Conservation (phyloP, 2,797 vertebrate genomes). For the Furcifer pardalis region DNA sequence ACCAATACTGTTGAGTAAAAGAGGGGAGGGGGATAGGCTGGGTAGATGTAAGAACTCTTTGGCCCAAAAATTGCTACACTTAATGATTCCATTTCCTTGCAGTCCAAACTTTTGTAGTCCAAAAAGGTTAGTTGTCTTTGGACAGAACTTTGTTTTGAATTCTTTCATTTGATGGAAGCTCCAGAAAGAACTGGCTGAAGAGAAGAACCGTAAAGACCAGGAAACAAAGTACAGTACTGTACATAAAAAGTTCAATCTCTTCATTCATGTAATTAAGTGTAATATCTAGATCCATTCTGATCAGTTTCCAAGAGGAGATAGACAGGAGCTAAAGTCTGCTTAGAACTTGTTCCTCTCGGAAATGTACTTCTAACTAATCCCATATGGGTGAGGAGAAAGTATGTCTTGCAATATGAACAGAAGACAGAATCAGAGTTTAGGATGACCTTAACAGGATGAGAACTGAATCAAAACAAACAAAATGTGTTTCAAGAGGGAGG, state of each 20-base stretch:
- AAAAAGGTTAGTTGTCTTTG: neutral
- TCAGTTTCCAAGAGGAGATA: neutral
- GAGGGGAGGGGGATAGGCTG: neutral
- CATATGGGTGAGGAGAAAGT: neutral
- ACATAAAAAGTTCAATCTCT: neutral
- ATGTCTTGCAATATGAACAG: too few species aligned
- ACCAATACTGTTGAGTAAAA: too few species aligned
- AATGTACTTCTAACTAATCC: neutral
- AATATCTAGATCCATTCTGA: neutral
- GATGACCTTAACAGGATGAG: too few species aligned
- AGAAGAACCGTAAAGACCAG: neutral
- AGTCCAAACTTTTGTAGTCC: constrained; percentile 33
- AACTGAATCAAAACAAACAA: too few species aligned
- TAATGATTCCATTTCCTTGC: constrained; percentile 27
- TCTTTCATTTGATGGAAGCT: neutral
- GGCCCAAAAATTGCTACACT: constrained; percentile 35
- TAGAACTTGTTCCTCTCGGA: neutral
- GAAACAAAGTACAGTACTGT: neutral
- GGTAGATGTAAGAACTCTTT: constrained; percentile 49
- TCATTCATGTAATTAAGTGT: neutral
- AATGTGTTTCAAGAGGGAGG: too few species aligned
- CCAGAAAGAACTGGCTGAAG: neutral
- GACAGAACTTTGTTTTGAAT: neutral
- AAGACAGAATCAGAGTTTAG: too few species aligned
- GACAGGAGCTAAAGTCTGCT: neutral